Base-by-base conservation (phyloP, 2,888 invertebrate species). In the Morpho helenor region DNA sequence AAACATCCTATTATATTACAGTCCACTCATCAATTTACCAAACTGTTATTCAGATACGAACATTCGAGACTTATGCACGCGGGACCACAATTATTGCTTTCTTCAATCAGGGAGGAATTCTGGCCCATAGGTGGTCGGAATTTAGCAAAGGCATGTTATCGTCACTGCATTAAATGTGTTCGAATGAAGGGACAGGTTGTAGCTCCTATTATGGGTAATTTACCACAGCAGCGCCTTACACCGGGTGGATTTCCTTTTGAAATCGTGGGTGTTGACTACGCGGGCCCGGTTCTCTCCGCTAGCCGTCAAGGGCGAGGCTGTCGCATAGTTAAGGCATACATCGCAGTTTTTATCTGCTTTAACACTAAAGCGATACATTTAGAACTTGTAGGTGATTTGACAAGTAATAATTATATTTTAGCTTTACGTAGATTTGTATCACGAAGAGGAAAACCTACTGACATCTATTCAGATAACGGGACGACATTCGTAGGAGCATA, bases 81-180 rank as follows among this genome's bases (percentile, higher is more conserved):
- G 7, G 59, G 59, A 7, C 66, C 60, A 3, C 61, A 56, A 40
- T 31, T 64, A 16, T 40, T 66, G 3, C 31, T 62, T 22, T 57
- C 57, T 2, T 44, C 49, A 5, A 53, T 66, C 2, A 54, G 59
- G 40, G 50, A 59, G n/a, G 43, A 10, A 2, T 54, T 39, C 10
- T 66, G 64, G 66, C 63, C 66, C 8, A 42, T 64, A 5, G 57
- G 56, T 49, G 65, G 65, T 2, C n/a, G 60, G 8, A 42, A 46
- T 3, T 48, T 65, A 2, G 67, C 64, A n/a, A 53, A 61, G 7
- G 47, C 39, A 7, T 47, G 45, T 7, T 58, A 59, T 6, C 50
- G 51, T 8, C 41, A 49, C 41, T 59, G 59, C 23, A n/a, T 59
- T 8, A 8, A n/a, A 23, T 59, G 59, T 45, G 45, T 8, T 8